Evolutionary conservation across 2,797 vertebrate genomes (phyloP).

Genomic region (Sylvia borin): DNA sequence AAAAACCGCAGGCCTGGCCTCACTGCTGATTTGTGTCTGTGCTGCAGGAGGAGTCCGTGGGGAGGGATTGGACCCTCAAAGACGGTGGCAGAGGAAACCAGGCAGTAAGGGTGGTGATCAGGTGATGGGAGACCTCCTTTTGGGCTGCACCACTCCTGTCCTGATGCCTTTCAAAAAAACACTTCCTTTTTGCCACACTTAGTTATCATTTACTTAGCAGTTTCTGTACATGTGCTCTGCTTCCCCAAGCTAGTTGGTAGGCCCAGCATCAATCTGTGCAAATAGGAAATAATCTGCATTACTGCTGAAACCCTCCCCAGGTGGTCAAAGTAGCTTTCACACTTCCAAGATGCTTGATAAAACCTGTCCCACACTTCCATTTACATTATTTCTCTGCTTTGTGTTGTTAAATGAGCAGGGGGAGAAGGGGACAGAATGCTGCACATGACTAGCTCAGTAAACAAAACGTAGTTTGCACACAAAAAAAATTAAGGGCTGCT

Average conservation of each 20-base stretch:
- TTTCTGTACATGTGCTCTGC: background rate
- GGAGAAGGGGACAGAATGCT: background rate
- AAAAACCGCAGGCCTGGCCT: background rate
- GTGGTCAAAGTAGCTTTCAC: background rate
- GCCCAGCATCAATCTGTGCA: fast-evolving
- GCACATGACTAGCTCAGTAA: background rate
- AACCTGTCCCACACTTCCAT: background rate
- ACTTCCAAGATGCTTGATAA: background rate
- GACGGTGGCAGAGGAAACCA: background rate
- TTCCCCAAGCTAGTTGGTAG: background rate
- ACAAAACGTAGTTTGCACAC: background rate
- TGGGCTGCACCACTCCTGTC: background rate
- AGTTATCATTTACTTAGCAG: background rate
- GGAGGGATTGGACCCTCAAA: background rate
- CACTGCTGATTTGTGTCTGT: background rate
- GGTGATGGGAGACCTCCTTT: background rate
- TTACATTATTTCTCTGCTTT: background rate
- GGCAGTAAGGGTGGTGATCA: background rate
- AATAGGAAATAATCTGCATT: background rate
- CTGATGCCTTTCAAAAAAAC: background rate
- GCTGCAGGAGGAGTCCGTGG: background rate
- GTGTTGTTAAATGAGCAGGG: background rate
- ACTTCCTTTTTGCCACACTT: background rate
- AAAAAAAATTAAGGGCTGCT: background rate
- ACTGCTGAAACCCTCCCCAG: background rate